Evolutionary conservation across 2,888 invertebrate species (phyloP).

Genomic region (Eurytoma californica): DNA sequence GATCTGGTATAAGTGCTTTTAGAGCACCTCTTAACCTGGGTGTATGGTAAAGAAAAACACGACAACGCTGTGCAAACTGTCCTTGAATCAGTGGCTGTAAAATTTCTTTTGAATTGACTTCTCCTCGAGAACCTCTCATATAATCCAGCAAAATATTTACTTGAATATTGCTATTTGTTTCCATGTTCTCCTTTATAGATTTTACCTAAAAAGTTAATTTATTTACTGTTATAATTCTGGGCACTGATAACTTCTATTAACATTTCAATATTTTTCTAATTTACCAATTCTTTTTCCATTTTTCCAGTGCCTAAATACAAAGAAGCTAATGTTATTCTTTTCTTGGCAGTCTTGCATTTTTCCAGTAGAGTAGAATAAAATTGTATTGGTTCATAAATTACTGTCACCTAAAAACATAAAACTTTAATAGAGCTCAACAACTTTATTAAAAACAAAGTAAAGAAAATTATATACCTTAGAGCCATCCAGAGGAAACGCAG

Average conservation of each 20-base stretch:
- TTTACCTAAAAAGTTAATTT: constrained; percentile 75
- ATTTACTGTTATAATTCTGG: neutral
- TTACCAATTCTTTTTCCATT: constrained; percentile 86
- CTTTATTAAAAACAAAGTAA: neutral
- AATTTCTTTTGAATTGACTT: constrained; percentile 85
- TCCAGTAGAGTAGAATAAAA: constrained; percentile 86
- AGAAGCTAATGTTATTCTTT: constrained; percentile 89
- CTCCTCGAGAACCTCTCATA: constrained; percentile 90
- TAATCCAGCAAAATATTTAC: constrained; percentile 91
- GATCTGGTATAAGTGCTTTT: constrained; percentile 87
- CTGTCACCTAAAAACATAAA: constrained; percentile 77
- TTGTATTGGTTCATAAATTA: constrained; percentile 85
- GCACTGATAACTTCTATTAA: neutral
- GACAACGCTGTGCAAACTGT: constrained; percentile 73
- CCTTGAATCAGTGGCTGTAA: constrained; percentile 83
- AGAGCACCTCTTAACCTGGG: constrained; percentile 90
- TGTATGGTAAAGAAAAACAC: constrained; percentile 93
- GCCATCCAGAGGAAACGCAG: constrained; percentile 74
- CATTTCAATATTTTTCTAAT: constrained; percentile 20
- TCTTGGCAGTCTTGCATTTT: constrained; percentile 81
- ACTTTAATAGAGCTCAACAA: neutral
- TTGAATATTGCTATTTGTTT: constrained; percentile 78
- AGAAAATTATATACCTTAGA: constrained; percentile 70
- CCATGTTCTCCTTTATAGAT: constrained; percentile 79
- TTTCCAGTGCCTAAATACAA: constrained; percentile 94